phyloP scores from a whole-genome alignment of 2,888 invertebrate species.

The Drosophila sordidapex region DNA sequence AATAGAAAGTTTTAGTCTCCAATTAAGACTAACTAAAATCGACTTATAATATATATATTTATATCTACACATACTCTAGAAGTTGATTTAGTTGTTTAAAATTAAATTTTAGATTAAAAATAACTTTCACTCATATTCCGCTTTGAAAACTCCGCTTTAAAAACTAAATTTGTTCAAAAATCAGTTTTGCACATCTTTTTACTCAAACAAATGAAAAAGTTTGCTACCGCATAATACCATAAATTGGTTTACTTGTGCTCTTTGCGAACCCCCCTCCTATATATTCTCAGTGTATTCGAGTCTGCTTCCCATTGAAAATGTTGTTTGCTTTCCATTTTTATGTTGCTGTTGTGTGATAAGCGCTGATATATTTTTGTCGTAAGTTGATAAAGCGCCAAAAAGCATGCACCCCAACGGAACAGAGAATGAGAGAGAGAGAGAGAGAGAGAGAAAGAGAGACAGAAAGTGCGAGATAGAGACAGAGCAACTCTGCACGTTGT shows the following conservation, averaged over 20 bases:
- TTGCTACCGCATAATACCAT: background rate
- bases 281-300: constrained; percentile 29
- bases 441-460: background rate
- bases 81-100: background rate
- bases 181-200: background rate
- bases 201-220: background rate
- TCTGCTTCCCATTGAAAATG: constrained; percentile 15
- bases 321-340: constrained; percentile 24
- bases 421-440: background rate
- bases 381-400: constrained; percentile 44
- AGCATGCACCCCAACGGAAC: constrained; percentile 20
- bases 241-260: background rate
- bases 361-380: constrained; percentile 42
- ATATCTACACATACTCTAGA: background rate
- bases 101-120: background rate
- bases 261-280: background rate
- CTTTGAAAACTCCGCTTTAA: background rate
- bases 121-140: background rate
- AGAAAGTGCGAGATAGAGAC: background rate
- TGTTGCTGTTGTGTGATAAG: constrained; percentile 42
- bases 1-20: background rate
- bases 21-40: background rate
- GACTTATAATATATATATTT: background rate
- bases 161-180: background rate
- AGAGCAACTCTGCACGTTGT: background rate